Evolutionary conservation across 2,797 vertebrate species (phyloP), one percentile per base, ranked within the genome.

Genomic region (Ctenosaura bakeri): DNA sequence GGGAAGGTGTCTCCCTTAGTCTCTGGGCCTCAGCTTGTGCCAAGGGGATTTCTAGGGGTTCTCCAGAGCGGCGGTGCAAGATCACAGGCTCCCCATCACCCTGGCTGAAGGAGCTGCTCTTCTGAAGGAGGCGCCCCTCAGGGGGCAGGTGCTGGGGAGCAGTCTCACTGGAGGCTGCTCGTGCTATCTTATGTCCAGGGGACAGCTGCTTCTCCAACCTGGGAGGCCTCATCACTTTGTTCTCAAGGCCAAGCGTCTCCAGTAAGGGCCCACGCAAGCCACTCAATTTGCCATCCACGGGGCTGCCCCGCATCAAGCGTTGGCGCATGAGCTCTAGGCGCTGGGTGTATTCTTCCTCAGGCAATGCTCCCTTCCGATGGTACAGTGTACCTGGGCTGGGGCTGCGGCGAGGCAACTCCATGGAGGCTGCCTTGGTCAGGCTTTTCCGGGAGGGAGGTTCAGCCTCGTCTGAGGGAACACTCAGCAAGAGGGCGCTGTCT

Each of bases 91-190:
- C 99, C 0, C 98, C 96, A 4, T 99, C 99, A 0, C 98, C 99
- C 5, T 99, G 99, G 83, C 98, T 99, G 92, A 99, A 99, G 88
- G 99, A 99, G 86, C 99, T 98, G 95, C 99, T 99, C 95, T 99
- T 99, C 85, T 98, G 98, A 89, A 99, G 96, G 56, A 97, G 96
- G 77, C 97, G 98, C 0, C 97, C 95, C 96, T 99, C 98, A 0
- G 97, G 93, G 7, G 97, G 91, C 32, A 98, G 98, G 2, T 98
- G 98, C 0, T 95, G 97, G 0, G 98, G 98, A 6, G 98, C 95
- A 0, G 98, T 98, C 88, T 99, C 99, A 0, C 98, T 99, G 85
- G 99, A 99, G 42, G 98, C 98, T 0, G 99, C 99, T 91, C 99
- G 97, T 6, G 96, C 98, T 89, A 99, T 96, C 2, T 98, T 97